Conservation (phyloP, 2,797 vertebrate genomes). For the Cyprinella venusta region DNA sequence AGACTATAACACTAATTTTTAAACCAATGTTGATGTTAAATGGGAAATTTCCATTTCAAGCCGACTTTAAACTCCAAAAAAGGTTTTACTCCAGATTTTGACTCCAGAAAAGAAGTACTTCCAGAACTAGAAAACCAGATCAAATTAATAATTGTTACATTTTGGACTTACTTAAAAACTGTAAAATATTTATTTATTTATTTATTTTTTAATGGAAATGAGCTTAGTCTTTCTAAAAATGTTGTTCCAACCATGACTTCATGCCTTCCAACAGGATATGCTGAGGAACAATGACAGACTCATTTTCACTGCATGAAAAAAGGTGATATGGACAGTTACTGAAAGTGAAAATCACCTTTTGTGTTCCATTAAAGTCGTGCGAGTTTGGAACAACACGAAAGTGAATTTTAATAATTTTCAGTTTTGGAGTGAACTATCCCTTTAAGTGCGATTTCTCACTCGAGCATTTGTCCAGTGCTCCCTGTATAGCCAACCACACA, state of each 20-base stretch:
- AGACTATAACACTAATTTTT: background rate
- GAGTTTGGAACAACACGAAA: background rate
- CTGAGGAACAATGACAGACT: background rate
- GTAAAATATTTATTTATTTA: too few species aligned
- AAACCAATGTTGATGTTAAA: background rate
- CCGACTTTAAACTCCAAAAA: background rate
- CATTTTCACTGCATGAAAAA: background rate
- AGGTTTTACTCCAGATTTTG: background rate
- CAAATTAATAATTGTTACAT: background rate
- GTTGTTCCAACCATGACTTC: background rate
- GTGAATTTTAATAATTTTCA: background rate
- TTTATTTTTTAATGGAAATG: background rate
- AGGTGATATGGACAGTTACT: background rate
- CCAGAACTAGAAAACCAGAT: background rate
- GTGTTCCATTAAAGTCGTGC: background rate
- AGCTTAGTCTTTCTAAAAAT: background rate
- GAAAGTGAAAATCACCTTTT: background rate
- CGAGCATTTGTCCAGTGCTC: conserved; percentile 10
- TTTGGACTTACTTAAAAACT: too few species aligned
- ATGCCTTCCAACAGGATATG: background rate
- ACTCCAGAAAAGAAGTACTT: background rate
- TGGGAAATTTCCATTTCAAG: background rate
- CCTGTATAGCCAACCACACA: background rate
- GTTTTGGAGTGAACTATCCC: background rate
- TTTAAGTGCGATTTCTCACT: background rate